Base-by-base conservation (phyloP, 1,140 invertebrate species). In the Tribolium castaneum region DNA sequence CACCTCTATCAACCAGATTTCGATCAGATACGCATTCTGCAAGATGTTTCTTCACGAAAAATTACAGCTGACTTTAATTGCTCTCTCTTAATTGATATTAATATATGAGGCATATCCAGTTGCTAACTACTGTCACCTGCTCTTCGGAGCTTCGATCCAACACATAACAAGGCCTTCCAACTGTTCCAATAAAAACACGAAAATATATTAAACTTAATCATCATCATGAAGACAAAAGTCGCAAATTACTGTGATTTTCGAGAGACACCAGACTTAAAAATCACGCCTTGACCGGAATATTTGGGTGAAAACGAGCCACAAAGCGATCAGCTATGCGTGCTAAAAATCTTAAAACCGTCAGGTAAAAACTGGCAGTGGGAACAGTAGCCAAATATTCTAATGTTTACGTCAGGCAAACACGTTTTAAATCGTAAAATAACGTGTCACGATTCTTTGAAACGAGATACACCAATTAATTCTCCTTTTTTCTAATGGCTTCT, bases 21-120 rank as follows among this genome's bases (percentile, higher is more conserved):
- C 59, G 59, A 66, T 66, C 59, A 66, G 59, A 66, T 66, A 66
- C 59, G 30, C 59, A 66, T 66, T 66, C 59, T 66, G 59, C 59
- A 66, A 30, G 59, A 66, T 66, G 59, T 66, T 35, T 30, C 22
- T 34, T 14, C 59, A 66, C 25, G 59, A 66, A 66, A 35, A 66
- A 35, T 66, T 66, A 66, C 59, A 66, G 59, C 25, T 66, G 59
- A 66, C 59, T 66, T 66, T 66, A 66, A 66, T 66, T 66, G 59
- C 25, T 34, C 14, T 66, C 59, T 66, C 59, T 66, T 66, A 66
- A 66, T 66, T 66, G 59, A 66, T 66, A 66, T 35, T 66, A 66
- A 66, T 66, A 66, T 66, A 66, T 66, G 59, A 66, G 0, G 25
- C 25, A 66, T 35, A 66, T 45, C 39, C 30, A 66, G 25, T 66